A percentile compares a stretch with the other conserved stretches of the same genome.
Conservation (phyloP, 2,113 vertebrate genomes). For the Bombycilla garrulus region DNA sequence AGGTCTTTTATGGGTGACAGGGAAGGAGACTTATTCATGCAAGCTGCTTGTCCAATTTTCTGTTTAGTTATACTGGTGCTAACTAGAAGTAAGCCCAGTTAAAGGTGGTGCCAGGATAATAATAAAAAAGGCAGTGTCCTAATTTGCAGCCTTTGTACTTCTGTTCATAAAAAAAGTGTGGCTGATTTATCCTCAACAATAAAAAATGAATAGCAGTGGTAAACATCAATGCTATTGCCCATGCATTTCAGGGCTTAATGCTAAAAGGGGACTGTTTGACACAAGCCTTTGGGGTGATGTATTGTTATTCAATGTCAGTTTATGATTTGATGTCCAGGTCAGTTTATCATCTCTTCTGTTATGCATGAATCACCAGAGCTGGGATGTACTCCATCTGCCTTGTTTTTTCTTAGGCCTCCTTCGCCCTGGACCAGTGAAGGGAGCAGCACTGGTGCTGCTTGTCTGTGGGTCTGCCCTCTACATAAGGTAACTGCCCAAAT, state of each 20-base stretch:
- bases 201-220: background rate
- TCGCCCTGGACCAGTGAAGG: fast-evolving
- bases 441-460: background rate
- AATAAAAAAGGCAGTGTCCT: background rate
- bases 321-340: background rate
- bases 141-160: background rate
- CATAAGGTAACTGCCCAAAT: background rate
- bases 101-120: background rate
- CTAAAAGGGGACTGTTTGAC: background rate
- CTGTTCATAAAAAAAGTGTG: background rate
- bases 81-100: background rate
- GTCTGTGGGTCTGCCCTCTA: background rate
- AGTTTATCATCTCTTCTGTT: background rate
- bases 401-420: background rate
- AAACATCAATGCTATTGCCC: background rate
- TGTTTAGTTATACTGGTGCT: background rate
- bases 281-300: background rate
- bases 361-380: background rate
- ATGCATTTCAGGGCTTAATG: background rate
- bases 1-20: fast-evolving
- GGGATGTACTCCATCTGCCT: background rate
- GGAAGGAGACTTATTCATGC: background rate
- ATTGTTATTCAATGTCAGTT: background rate
- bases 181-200: background rate
- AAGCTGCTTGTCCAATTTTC: background rate